Percentiles rank a stretch among this genome's conserved stretches.
Evolutionary conservation across 2,113 vertebrate genomes (phyloP).

Genomic region (Otus sunia): DNA sequence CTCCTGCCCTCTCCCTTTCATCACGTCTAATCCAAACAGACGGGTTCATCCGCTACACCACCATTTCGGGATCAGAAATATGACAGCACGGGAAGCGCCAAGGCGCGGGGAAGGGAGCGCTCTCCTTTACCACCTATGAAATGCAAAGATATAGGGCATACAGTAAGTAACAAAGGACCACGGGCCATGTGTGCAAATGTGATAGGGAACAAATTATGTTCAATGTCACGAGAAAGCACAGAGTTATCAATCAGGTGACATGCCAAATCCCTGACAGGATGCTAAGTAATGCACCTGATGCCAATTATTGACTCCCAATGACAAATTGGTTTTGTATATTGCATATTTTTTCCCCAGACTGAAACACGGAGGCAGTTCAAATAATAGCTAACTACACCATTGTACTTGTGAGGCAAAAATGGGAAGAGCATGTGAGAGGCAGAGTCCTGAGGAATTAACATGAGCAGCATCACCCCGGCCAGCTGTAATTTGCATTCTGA

Average conservation of each 20-base stretch:
- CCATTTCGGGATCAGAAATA: not conserved
- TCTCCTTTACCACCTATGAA: not conserved
- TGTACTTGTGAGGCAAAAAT: not conserved
- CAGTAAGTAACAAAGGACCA: not conserved
- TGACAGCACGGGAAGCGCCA: not conserved
- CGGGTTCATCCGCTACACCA: not conserved
- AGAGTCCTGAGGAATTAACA: not conserved
- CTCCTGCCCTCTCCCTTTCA: not conserved
- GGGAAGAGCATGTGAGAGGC: not conserved
- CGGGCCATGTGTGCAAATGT: not conserved
- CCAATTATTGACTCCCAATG: slow-evolving; percentile 44
- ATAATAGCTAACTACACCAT: not conserved
- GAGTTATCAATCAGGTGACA: slow-evolving; percentile 42
- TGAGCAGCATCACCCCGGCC: not conserved
- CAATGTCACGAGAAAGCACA: not conserved
- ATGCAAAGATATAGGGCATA: not conserved
- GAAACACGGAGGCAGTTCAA: not conserved
- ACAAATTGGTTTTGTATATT: slow-evolving; percentile 40
- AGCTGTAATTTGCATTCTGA: not conserved
- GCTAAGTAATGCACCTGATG: slow-evolving; percentile 16
- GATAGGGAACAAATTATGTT: not conserved
- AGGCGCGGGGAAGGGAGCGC: not conserved
- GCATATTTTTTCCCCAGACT: not conserved
- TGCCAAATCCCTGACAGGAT: slow-evolving; percentile 13
- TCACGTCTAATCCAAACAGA: not conserved